Base-by-base conservation (phyloP, 2,888 invertebrate species). In the Phaonia tiefii region DNA sequence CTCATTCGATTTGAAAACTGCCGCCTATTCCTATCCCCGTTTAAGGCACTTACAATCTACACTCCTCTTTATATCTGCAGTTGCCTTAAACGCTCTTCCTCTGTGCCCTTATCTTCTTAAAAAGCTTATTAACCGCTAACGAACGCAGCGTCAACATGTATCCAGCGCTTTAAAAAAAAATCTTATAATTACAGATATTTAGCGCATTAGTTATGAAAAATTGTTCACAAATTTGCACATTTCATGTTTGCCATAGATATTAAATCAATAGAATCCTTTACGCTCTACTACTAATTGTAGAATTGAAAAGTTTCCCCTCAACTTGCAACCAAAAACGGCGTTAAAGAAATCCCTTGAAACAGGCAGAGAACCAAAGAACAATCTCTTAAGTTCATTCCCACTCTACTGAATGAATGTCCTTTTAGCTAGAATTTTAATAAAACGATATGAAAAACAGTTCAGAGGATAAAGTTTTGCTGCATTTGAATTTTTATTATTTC, bases 401-500 rank as follows among this genome's bases (percentile, higher is more conserved):
- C 31, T 8, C 31, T 31, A 31, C 31, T 31, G 8, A 5, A 8
- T 8, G 3, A 5, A 31, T 31, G 31, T 37, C 8, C 37, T 26
- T 0, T 15, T 26, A n/a, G 46, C 49, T 60, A 44, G 73, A 42
- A 51, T 15, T 46, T 49, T 11, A 22, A 20, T 25, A 13, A 58
- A 56, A 15, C 4, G 25, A 60, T n/a, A 10, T 1, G n/a, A 37
- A 63, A 11, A 63, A 8, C 1, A 13, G 5, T 1, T 60, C 42
- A 20, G 13, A 42, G 26, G 46, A 80, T 58, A 73, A 80, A 72
- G 39, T 75, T 80, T 74, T 17, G 1, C 49, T 63, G 42, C 75
- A 80, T 76, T 76, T 76, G 42, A 73, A 51, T 73, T 73, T 74
- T 80, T 66, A 65, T 76, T 80, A 49, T 63, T 46, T 63, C 54